Base-by-base conservation (phyloP, 2,888 invertebrate genomes). In the Gortyna flavago region DNA sequence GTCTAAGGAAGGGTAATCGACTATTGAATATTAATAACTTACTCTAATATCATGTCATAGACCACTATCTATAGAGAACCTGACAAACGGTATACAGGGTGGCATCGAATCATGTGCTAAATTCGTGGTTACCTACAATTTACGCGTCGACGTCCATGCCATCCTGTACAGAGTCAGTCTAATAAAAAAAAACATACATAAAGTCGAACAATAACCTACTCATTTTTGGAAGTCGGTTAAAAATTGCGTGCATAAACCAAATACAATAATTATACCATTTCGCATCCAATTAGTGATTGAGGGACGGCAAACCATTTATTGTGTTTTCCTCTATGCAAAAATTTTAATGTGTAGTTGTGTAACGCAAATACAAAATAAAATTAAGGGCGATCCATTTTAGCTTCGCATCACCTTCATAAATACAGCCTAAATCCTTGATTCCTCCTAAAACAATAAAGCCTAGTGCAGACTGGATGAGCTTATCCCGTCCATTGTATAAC, bases 401-500 rank as follows among this genome's bases (percentile, higher is more conserved):
- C 67, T 67, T 57, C 8, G 35, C 25, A 29, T 66, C 25, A n/a
- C 35, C 35, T 69, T 57, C 35, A 38, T 8, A 61, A n/a, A 54
- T 25, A 70, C 21, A 38, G 16, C 3, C 2, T 35, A 29, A 32
- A 48, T 41, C 29, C 64, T 77, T 29, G 59, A 66, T 59, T 76
- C n/a, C 77, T 66, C 38, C 64, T 64, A 79, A 74, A 84, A 68
- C 70, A 84, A 75, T 84, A 71, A 72, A 68, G 64, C 59, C 59
- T 64, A 62, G 65, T 71, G 35, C 18, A 59, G 65, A 81, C 18
- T 75, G 72, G 44, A 69, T 75, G 78, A 32, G 73, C 51, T 66
- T 68, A 44, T 83, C 71, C 79, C 51, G 54, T 73, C 70, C 67
- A 82, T 88, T 85, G 86, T 88, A 9, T 67, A 13, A 32, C 75